phyloP scores from a whole-genome alignment of 2,113 vertebrate genomes.

The Caranx ignobilis region DNA sequence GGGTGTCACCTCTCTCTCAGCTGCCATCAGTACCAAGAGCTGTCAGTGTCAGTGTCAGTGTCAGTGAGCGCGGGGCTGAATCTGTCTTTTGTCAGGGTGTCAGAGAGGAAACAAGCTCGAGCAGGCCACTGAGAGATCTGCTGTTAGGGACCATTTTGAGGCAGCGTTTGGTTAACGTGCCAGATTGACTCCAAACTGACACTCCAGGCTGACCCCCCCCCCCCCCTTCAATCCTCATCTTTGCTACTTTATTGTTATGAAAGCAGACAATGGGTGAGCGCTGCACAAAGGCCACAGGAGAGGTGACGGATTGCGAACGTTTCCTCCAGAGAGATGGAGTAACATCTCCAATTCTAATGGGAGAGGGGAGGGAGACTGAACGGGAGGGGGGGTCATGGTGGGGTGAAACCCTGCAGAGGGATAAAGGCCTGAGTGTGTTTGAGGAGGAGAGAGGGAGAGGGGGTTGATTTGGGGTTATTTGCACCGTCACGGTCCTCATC shows the following conservation, averaged over 20 bases:
- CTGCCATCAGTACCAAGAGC: conserved; percentile 19
- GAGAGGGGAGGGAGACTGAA: conserved; percentile 46
- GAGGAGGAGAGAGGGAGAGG: conserved; percentile 9
- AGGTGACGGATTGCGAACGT: conserved; percentile 72
- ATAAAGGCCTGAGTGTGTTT: conserved; percentile 36
- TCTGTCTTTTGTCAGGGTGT: conserved; percentile 40
- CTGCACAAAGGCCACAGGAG: conserved; percentile 50
- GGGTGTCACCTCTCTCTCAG: background rate
- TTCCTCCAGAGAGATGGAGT: conserved; percentile 60
- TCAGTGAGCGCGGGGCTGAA: conserved; percentile 36
- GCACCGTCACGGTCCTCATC: conserved; percentile 60
- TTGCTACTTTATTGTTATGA: conserved; percentile 65
- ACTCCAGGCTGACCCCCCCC: conserved; percentile 7
- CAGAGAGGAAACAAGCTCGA: conserved; percentile 35
- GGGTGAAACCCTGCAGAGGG: conserved; percentile 47
- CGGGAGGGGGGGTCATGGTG: conserved; percentile 63
- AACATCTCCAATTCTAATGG: conserved; percentile 72
- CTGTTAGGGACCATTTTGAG: conserved; percentile 35
- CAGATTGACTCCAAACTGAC: conserved; percentile 65
- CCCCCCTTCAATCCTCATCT: conserved; percentile 57
- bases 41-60: conserved; percentile 23
- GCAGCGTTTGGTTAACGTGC: conserved; percentile 44
- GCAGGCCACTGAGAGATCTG: conserved; percentile 31
- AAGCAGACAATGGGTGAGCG: conserved; percentile 51
- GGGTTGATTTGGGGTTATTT: conserved; percentile 44